Conservation (phyloP, 1,140 invertebrate species). For the Kradibia gibbosae region DNA sequence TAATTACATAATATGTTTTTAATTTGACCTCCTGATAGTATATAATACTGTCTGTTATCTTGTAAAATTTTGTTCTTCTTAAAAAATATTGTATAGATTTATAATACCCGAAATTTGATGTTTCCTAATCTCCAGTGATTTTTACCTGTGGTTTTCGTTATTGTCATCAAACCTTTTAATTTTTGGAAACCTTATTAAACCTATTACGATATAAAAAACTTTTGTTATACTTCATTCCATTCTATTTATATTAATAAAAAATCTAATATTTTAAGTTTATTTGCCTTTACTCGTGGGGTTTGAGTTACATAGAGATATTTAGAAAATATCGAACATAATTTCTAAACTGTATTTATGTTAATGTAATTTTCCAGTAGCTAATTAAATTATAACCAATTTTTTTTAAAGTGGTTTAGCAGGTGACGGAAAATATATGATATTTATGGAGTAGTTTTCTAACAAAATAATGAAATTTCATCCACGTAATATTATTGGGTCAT, state of each 20-base stretch:
- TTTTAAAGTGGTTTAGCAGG: neutral
- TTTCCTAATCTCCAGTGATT: slow-evolving; percentile 68
- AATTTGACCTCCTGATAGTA: neutral
- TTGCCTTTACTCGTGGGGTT: neutral
- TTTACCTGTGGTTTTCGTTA: slow-evolving; percentile 65
- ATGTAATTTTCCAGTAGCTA: neutral
- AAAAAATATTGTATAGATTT: slow-evolving; percentile 38
- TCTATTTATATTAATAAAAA: neutral
- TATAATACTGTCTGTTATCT: neutral
- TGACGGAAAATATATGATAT: too few species aligned
- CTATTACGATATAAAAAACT: neutral
- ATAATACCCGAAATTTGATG: slow-evolving; percentile 69
- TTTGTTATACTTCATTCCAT: neutral
- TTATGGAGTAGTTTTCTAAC: too few species aligned
- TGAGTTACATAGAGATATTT: neutral
- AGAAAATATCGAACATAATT: slow-evolving; percentile 71
- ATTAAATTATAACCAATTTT: neutral
- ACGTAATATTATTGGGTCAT: too few species aligned
- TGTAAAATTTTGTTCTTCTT: neutral
- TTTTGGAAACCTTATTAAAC: slow-evolving; percentile 61
- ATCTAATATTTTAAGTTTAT: neutral
- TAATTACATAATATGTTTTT: neutral
- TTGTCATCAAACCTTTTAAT: slow-evolving; percentile 54
- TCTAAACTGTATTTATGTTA: slow-evolving; percentile 52
- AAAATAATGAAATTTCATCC: too few species aligned